Conservation (phyloP, 1,140 invertebrate genomes). For the Aphidius gifuensis region DNA sequence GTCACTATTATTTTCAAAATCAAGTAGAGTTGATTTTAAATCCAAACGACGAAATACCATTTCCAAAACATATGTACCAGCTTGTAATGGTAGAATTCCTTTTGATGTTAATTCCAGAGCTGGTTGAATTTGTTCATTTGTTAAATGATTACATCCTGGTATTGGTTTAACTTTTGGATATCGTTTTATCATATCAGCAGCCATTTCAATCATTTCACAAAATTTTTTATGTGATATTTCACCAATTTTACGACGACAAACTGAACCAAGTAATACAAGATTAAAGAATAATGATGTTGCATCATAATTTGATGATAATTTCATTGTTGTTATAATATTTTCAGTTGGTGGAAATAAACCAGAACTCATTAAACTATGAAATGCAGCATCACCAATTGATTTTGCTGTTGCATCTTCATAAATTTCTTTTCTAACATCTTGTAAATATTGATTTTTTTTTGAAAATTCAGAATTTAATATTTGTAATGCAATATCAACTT, state of each 20-base stretch:
- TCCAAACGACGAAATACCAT: slow-evolving; percentile 48
- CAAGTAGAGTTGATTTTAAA: slow-evolving; percentile 38
- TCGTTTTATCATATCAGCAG: slow-evolving; percentile 41
- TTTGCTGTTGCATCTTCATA: slow-evolving; percentile 40
- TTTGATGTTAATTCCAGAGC: slow-evolving; percentile 38
- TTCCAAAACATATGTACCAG: slow-evolving; percentile 47
- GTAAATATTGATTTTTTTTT: slow-evolving; percentile 48
- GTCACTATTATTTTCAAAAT: slow-evolving; percentile 42
- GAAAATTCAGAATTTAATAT: slow-evolving; percentile 56
- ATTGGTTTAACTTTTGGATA: slow-evolving; percentile 34
- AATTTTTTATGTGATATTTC: slow-evolving; percentile 33
- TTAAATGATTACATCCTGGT: slow-evolving; percentile 41
- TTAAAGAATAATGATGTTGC: slow-evolving; percentile 48
- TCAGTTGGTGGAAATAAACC: slow-evolving; percentile 38
- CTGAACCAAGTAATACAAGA: slow-evolving; percentile 46
- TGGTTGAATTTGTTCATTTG: slow-evolving; percentile 39
- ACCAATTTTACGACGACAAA: slow-evolving; percentile 46
- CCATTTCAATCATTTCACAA: slow-evolving; percentile 43
- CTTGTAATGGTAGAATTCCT: slow-evolving; percentile 45
- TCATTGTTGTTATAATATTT: slow-evolving; percentile 41
- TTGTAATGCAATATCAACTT: slow-evolving; percentile 51
- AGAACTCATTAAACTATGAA: slow-evolving; percentile 45
- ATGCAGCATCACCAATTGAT: slow-evolving; percentile 38
- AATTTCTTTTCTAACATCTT: slow-evolving; percentile 41
- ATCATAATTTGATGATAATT: slow-evolving; percentile 36